Evolutionary conservation across 2,888 invertebrate species (phyloP), one percentile per base, ranked within the genome.

Genomic region (Microdon myrmicae): DNA sequence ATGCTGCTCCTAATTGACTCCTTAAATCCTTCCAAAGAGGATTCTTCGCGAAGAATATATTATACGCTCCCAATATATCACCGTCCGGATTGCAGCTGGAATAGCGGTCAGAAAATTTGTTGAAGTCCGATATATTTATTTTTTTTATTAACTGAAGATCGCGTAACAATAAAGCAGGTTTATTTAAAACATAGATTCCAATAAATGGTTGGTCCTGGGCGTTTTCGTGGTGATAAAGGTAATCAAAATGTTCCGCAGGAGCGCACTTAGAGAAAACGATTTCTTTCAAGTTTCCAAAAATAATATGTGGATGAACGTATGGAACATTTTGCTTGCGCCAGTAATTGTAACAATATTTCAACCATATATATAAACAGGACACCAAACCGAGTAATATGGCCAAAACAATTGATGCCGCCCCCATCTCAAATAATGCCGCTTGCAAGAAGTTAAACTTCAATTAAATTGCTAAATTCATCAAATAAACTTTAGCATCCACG

Each of bases 41-140:
- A 71, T 79, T 79, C n/a, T 76, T 78, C 0, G 81, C 68, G 43
- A 81, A 72, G 61, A 83, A 82, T 1, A 83, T 58, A 70, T 80
- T 82, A 7, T 76, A 69, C 0, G 68, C 72, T 3, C 78, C 81
- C n/a, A 83, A 41, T 0, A 70, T 60, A 68, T 83, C 83, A 0
- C 67, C 38, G 8, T 73, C 68, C 0, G 73, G 73, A 44, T 81
- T 75, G 5, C 67, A 71, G 1, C 68, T 48, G 0, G 61, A 68
- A 56, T 72, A 74, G 2, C 79, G 71, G 31, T 77, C 73, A 0
- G 72, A 55, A 59, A 82, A 83, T 5, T 72, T 73, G 58, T 77
- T 74, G 28, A 82, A 82, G 48, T 83, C 82, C 32, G 79, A 81
- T 3, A 83, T 75, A 14, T 83, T 48, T 1, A 83, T 58, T 0